Conservation (phyloP, 2,888 invertebrate genomes). For the Synanthedon andrenaeformis region DNA sequence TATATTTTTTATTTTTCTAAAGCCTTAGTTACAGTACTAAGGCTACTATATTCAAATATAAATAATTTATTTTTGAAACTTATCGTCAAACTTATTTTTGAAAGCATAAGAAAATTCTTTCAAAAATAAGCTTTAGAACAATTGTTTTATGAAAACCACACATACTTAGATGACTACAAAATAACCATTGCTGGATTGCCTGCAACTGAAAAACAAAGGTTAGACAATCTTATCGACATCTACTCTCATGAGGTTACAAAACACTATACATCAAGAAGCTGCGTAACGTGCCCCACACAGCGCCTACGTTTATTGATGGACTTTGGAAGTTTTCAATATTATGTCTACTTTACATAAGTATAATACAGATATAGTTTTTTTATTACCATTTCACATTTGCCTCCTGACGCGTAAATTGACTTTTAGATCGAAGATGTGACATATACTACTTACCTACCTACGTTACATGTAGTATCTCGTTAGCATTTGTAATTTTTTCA, state of each 20-base stretch:
- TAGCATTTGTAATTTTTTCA: too few relatives aligned
- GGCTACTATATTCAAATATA: too few relatives aligned
- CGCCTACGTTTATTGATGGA: constrained; percentile 67
- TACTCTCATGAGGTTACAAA: constrained; percentile 1
- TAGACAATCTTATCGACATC: too few relatives aligned
- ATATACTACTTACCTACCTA: too few relatives aligned
- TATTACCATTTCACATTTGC: constrained; percentile 71
- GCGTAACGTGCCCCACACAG: constrained; percentile 50
- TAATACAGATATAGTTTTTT: constrained; percentile 55
- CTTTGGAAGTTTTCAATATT: constrained; percentile 70
- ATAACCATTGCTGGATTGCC: too few relatives aligned
- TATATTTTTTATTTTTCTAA: too few relatives aligned
- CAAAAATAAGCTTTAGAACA: not conserved
- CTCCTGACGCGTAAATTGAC: constrained; percentile 58
- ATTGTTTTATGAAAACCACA: constrained; percentile 2
- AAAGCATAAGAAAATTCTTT: too few relatives aligned
- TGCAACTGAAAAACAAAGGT: too few relatives aligned
- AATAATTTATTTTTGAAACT: too few relatives aligned
- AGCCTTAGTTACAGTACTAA: too few relatives aligned
- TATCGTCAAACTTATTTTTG: too few relatives aligned
- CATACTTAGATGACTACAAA: not conserved
- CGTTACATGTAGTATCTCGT: too few relatives aligned
- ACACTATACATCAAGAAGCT: constrained; percentile 23
- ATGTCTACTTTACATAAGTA: constrained; percentile 64
- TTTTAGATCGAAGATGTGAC: constrained; percentile 14